Conservation (phyloP, 2,113 vertebrate species). For the Ailuropoda melanoleuca region DNA sequence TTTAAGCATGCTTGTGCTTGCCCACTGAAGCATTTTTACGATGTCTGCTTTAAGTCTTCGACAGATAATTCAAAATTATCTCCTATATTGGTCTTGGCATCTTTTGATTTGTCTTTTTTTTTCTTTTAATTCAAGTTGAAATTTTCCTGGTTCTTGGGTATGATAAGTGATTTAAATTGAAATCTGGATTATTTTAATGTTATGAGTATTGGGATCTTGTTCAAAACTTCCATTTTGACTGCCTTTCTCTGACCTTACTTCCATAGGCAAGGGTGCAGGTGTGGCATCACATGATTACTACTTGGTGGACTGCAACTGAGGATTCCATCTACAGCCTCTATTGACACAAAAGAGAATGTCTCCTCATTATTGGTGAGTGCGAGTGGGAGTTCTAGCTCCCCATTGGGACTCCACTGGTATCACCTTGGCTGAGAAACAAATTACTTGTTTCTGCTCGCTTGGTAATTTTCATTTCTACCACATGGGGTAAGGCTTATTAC, state of each 20-base stretch:
- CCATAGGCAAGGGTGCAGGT: neutral
- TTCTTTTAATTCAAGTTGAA: neutral
- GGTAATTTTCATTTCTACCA: neutral
- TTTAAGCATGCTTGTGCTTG: neutral
- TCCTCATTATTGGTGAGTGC: neutral
- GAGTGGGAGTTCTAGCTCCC: neutral
- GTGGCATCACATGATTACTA: neutral
- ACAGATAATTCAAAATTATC: neutral
- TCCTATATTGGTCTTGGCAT: neutral
- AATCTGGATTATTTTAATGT: neutral
- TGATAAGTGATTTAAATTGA: neutral
- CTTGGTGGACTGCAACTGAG: neutral
- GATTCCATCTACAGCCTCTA: neutral
- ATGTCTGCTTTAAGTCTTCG: neutral
- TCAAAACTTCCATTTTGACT: neutral
- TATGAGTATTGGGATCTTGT: neutral
- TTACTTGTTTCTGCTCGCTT: neutral
- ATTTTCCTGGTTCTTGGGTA: neutral
- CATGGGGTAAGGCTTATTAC: neutral
- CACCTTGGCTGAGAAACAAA: neutral
- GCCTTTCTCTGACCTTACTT: neutral
- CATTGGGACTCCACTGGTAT: neutral
- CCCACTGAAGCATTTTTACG: neutral
- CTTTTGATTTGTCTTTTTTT: neutral
- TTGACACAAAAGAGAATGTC: neutral